Base-by-base conservation (phyloP, 2,113 vertebrate species). In the Cyprinodon variegatus region DNA sequence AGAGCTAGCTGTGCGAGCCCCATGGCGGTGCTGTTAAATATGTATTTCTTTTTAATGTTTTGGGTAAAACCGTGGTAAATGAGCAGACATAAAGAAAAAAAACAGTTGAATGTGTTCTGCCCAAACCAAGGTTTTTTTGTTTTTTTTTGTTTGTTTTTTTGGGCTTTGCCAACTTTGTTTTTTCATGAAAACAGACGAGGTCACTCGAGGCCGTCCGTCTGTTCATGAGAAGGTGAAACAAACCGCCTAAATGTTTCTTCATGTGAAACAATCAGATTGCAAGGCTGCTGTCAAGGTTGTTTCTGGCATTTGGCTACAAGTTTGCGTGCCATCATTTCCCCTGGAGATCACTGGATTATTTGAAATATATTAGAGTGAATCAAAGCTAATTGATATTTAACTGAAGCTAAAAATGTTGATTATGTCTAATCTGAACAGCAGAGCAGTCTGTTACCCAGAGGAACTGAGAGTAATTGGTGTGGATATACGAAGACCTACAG, bases 211-310 rank as follows among this genome's bases (percentile, higher is more conserved):
- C 94, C 93, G 93, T 90, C 94, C 95, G 95, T 97, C 95, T 96
- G 94, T 96, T 98, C 96, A 96, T 98, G 97, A 97, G 96, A 98
- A 97, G 96, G 96, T 96, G 95, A 96, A 96, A 97, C 94, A 97
- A 95, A 97, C 95, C 97, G 96, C 96, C 97, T 98, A 98, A 96
- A 96, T 96, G 96, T 99, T 98, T 98, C 96, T 96, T 95, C 95
- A 96, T 96, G 94, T 97, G 97, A 98, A 97, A 98, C 96, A 96
- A 95, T 96, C 93, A 71, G 94, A 97, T 97, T 90, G 96, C 95
- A 95, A 97, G 96, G 96, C 96, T 98, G 95, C 95, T 95, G 95
- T 98, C 95, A 96, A 96, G 96, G 96, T 98, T 99, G 96, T 97
- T 97, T 98, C 97, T 97, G 96, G 95, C 96, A 94, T 96, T 98